Evolutionary conservation across 2,113 vertebrate species (phyloP).

Genomic region (Vulpes vulpes): DNA sequence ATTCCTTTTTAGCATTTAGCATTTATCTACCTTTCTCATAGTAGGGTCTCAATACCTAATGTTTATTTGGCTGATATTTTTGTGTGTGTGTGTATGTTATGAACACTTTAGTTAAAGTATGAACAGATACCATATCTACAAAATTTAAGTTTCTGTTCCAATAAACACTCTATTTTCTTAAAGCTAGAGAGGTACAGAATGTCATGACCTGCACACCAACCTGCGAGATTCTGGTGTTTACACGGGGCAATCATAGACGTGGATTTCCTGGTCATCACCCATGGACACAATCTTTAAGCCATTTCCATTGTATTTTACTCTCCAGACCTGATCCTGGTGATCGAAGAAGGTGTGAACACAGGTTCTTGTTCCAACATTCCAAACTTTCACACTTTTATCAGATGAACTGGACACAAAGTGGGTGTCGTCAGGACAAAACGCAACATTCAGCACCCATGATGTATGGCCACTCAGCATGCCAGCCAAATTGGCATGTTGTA

Average conservation of each 20-base stretch:
- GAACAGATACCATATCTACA: conserved; percentile 16
- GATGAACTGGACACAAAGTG: too few relatives aligned
- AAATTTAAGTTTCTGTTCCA: conserved; percentile 44
- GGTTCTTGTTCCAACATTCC: too few relatives aligned
- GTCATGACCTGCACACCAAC: neutral
- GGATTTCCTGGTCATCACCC: conserved; percentile 92
- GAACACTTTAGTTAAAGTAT: conserved; percentile 46
- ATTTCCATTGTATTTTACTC: conserved; percentile 96
- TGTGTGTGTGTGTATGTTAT: neutral
- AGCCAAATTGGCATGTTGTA: too few relatives aligned
- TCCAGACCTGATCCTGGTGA: conserved; percentile 93
- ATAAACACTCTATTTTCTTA: conserved; percentile 16
- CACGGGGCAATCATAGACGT: conserved; percentile 97
- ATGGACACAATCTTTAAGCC: conserved; percentile 93
- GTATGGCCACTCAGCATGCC: too few relatives aligned
- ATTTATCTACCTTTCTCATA: neutral
- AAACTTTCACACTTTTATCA: too few relatives aligned
- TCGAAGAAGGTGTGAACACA: too few relatives aligned
- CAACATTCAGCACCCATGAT: too few relatives aligned
- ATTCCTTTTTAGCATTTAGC: neutral
- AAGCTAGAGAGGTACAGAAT: conserved; percentile 45
- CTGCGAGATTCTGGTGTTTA: conserved; percentile 78
- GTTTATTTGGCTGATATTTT: too few relatives aligned
- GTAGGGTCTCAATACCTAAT: neutral
- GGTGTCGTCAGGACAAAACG: too few relatives aligned